Evolutionary conservation across 2,888 invertebrate genomes (phyloP).

Genomic region (Latrodectus elegans): DNA sequence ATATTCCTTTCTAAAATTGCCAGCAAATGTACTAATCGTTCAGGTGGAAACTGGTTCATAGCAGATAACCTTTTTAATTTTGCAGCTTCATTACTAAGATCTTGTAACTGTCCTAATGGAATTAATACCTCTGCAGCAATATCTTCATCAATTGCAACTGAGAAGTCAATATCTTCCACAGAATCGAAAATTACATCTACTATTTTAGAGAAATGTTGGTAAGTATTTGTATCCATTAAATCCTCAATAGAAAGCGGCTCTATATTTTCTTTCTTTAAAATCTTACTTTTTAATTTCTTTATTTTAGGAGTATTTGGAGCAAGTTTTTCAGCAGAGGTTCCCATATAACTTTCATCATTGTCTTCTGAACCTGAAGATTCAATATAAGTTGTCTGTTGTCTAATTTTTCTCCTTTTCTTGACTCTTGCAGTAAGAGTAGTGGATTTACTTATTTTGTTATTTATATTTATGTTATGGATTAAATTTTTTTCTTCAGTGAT

Average conservation of each 20-base stretch:
- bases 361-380: constrained; percentile 70
- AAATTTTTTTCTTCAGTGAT: constrained; percentile 34
- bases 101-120: constrained; percentile 88
- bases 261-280: constrained; percentile 84
- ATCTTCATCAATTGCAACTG: constrained; percentile 86
- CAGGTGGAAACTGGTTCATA: constrained; percentile 93
- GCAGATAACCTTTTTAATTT: constrained; percentile 94
- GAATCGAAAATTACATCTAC: constrained; percentile 94
- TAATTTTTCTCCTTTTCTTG: constrained; percentile 70
- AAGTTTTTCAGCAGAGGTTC: constrained; percentile 24
- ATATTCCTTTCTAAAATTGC: constrained; percentile 96
- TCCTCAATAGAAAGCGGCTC: constrained; percentile 91
- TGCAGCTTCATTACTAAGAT: constrained; percentile 94
- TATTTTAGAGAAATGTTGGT: constrained; percentile 91
- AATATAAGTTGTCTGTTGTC: constrained; percentile 57
- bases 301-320: constrained; percentile 19
- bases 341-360: constrained; percentile 56
- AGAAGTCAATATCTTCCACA: constrained; percentile 88
- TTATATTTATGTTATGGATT: constrained; percentile 18
- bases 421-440: constrained; percentile 70
- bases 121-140: constrained; percentile 88
- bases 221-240: constrained; percentile 96
- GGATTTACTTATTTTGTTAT: constrained; percentile 1
- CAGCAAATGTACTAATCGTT: constrained; percentile 90
- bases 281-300: constrained; percentile 66